Conservation (phyloP, 2,797 vertebrate genomes). For the Lacerta agilis region DNA sequence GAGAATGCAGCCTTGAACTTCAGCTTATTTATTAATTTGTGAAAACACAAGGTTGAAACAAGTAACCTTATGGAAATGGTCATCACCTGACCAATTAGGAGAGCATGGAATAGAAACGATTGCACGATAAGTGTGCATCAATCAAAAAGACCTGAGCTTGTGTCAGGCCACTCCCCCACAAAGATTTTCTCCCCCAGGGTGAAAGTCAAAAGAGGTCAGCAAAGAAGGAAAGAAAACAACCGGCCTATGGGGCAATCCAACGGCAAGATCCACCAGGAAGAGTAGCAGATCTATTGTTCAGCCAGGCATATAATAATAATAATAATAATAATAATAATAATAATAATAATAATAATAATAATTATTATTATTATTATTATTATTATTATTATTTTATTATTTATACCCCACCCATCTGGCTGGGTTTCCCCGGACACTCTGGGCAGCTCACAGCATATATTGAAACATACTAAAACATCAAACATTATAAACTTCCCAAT, state of each 20-base stretch:
- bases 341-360: too few relatives aligned
- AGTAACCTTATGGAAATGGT: neutral
- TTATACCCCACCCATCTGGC: too few relatives aligned
- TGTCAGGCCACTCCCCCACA: neutral
- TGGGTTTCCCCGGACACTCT: too few relatives aligned
- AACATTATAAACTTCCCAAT: too few relatives aligned
- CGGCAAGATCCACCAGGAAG: too few relatives aligned
- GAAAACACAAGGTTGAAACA: neutral
- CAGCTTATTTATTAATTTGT: slow-evolving; percentile 15
- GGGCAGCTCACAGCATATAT: too few relatives aligned
- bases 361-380: too few relatives aligned
- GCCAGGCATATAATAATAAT: too few relatives aligned
- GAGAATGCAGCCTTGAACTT: slow-evolving; percentile 16
- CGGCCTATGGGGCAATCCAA: neutral
- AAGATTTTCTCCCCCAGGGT: neutral
- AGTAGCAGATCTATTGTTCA: too few relatives aligned
- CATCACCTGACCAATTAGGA: neutral
- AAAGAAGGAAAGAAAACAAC: neutral
- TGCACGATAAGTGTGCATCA: neutral
- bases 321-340: too few relatives aligned
- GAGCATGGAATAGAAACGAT: neutral
- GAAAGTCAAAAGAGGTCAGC: neutral
- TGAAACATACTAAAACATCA: too few relatives aligned
- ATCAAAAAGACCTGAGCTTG: neutral
- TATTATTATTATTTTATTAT: too few relatives aligned